Percentiles rank a stretch among this genome's conserved stretches.
phyloP scores from a whole-genome alignment of 2,113 vertebrate genomes.

The Ariopsis seemanni region DNA sequence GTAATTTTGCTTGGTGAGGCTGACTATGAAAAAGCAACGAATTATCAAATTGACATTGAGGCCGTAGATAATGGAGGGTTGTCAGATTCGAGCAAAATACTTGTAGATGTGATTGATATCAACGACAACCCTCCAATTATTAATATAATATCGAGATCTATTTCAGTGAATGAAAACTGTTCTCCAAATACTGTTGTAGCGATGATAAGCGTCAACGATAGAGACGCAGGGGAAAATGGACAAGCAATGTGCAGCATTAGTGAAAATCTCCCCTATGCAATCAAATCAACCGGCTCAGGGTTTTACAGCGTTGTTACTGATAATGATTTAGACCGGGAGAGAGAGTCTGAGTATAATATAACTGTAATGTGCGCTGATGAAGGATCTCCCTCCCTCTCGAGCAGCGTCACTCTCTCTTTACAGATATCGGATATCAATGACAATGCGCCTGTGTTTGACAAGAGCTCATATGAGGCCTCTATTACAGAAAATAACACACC shows the following conservation, averaged over 20 bases:
- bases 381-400: constrained; percentile 45
- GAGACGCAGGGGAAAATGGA: constrained; percentile 57
- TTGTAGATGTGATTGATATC: constrained; percentile 63
- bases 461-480: constrained; percentile 33
- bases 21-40: constrained; percentile 67
- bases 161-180: constrained; percentile 46
- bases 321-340: constrained; percentile 55
- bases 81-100: constrained; percentile 66
- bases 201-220: constrained; percentile 54
- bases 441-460: constrained; percentile 49
- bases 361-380: constrained; percentile 51
- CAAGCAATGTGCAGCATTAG: constrained; percentile 44
- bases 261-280: constrained; percentile 44
- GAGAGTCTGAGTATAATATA: constrained; percentile 50
- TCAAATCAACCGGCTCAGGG: constrained; percentile 39
- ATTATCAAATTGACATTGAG: constrained; percentile 65
- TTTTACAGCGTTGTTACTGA: constrained; percentile 54
- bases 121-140: constrained; percentile 71
- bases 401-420: constrained; percentile 38
- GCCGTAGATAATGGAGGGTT: constrained; percentile 67
- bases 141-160: constrained; percentile 51
- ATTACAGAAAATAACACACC: constrained; percentile 52
- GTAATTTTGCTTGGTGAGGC: constrained; percentile 37
- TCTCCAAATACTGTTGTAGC: constrained; percentile 50
- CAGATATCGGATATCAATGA: constrained; percentile 54